phyloP scores from a whole-genome alignment of 2,113 vertebrate species.

The Pedetes capensis region DNA sequence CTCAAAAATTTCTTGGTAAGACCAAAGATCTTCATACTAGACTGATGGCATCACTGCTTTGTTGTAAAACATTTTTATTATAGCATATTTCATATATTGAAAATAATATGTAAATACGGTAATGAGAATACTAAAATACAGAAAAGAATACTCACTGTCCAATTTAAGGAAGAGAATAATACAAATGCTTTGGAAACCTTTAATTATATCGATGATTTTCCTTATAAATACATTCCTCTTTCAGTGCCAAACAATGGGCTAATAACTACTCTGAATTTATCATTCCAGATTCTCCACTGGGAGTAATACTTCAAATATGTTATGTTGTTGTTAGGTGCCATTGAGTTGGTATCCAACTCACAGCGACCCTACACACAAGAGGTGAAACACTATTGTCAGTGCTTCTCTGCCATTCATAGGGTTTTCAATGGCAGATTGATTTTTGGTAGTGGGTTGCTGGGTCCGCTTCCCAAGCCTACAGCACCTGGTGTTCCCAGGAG shows the following conservation, averaged over 20 bases:
- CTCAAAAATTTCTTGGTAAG: background rate
- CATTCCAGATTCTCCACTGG: background rate
- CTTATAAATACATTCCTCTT: background rate
- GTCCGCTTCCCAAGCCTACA: no score
- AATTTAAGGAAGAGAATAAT: background rate
- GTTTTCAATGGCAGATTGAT: no score
- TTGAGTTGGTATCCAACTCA: no score
- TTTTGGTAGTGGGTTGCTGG: no score
- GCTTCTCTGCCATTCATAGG: no score
- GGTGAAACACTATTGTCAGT: no score
- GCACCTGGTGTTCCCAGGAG: no score
- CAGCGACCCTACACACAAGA: no score
- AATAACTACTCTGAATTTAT: background rate
- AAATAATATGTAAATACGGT: background rate
- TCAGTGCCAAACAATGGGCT: background rate
- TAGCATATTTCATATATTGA: constrained; percentile 27
- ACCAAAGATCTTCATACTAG: background rate
- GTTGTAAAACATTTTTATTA: constrained; percentile 2
- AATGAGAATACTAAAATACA: background rate
- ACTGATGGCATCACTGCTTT: background rate
- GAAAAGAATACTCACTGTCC: background rate
- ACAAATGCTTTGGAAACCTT: background rate
- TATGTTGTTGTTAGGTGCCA: no score
- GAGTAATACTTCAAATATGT: no score
- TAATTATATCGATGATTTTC: background rate